phyloP scores from a whole-genome alignment of 1,140 invertebrate species.

The Potamilus streckersoni region DNA sequence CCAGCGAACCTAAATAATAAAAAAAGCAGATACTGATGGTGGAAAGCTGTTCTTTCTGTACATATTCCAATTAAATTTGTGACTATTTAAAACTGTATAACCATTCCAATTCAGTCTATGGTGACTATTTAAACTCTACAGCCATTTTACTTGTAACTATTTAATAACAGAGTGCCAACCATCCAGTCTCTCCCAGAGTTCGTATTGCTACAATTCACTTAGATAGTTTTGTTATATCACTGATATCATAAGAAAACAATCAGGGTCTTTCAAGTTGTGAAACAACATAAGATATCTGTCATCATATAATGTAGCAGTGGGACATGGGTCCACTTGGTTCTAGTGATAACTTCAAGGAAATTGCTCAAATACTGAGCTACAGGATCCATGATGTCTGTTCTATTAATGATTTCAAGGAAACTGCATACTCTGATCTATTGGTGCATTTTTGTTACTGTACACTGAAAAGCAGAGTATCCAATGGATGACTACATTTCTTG shows the following conservation, averaged over 20 bases:
- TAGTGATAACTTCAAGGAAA: neutral
- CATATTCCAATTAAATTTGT: too few species aligned
- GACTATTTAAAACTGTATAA: neutral
- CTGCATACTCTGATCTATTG: neutral
- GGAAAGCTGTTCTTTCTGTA: neutral
- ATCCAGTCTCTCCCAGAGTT: too few species aligned
- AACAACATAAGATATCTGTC: neutral
- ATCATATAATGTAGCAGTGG: neutral
- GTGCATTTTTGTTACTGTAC: neutral
- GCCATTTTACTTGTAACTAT: too few species aligned
- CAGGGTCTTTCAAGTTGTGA: too few species aligned
- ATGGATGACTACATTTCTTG: conserved; percentile 37
- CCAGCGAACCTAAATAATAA: conserved; percentile 86
- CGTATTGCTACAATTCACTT: too few species aligned
- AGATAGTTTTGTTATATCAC: too few species aligned
- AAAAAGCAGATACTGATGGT: conserved; percentile 2
- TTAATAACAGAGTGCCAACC: too few species aligned
- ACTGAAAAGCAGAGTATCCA: neutral
- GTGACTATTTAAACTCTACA: neutral
- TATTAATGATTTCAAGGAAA: too few species aligned
- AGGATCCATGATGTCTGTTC: too few species aligned
- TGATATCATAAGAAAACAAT: too few species aligned
- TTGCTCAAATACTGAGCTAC: neutral
- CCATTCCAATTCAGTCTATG: too few species aligned
- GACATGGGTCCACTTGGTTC: neutral